Evolutionary conservation across 2,888 invertebrate genomes (phyloP), one percentile per base, ranked within the genome.

Genomic region (Drosophila nr. perissopoda): DNA sequence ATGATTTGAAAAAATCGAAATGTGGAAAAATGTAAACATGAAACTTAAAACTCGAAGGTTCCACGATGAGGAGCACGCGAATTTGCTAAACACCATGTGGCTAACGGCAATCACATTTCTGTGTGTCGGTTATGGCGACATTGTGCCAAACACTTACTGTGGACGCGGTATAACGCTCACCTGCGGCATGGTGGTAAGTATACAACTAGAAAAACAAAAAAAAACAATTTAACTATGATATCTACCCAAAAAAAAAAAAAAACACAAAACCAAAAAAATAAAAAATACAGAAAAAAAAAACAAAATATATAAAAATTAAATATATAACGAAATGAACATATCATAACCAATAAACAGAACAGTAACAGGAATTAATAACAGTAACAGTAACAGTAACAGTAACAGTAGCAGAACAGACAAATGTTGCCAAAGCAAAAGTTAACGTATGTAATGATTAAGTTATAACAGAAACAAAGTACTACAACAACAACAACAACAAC

Each of bases 21-120:
- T 42, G 25, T 46, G 46, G 11, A 60, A 56, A 13, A 48, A 34
- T 42, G 34, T 58, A 46, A 74, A 65, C 34, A 46, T 34, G 42
- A 62, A 60, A 42, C 46, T 61, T 21, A 38, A 57, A 57, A 51
- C 46, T 42, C 48, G 70, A 94, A 99, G 99, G 95, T 98, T 98
- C 95, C 98, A 99, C 94, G 99, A 99, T 94, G 97, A 97, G 94
- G 98, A 98, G 94, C 99, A 99, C 95, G 98, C 98, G 93, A 99
- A 99, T 95, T 96, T 99, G 94, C 96, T 98, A 94, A 99, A 99
- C 95, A 98, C 99, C 93, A 98, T 99, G 98, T 99, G 99, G 99
- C 96, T 99, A 95, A 99, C 99, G 93, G 99, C 99, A 94, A 99
- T 99, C 94, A 99, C 99, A 92, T 99, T 99, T 95, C 97, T 99